Percentiles rank a stretch among this genome's conserved stretches.
Evolutionary conservation across 2,113 vertebrate genomes (phyloP).

Genomic region (Panurus biarmicus): DNA sequence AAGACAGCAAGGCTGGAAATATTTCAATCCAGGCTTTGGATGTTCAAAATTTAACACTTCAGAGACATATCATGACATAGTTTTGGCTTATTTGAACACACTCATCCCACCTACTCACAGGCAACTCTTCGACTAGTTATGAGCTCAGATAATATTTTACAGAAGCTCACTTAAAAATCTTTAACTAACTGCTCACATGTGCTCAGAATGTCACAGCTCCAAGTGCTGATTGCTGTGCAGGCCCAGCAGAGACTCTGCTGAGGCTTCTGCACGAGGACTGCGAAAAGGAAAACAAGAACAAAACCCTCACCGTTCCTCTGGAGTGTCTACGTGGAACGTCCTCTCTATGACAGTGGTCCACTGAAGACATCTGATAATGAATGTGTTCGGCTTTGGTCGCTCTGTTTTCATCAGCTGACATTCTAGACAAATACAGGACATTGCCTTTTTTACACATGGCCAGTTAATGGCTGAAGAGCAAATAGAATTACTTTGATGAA

Average conservation of each 20-base stretch:
- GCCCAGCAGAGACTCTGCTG: not conserved
- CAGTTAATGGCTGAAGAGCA: not conserved
- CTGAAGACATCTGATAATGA: conserved; percentile 97
- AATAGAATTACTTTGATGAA: not conserved
- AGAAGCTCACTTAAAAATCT: not conserved
- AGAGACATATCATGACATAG: not conserved
- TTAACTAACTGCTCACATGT: not conserved
- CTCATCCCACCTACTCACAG: not conserved
- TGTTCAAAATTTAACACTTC: conserved; percentile 26
- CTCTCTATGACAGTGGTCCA: conserved; percentile 98
- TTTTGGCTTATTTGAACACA: conserved; percentile 34
- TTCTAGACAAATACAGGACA: conserved; percentile 75
- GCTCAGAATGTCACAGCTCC: not conserved
- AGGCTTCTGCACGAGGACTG: not conserved
- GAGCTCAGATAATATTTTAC: conserved; percentile 8
- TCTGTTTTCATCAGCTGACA: conserved; percentile 99
- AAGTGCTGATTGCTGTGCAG: not conserved
- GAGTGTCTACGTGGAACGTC: conserved; percentile 94
- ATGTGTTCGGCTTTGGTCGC: conserved; percentile 95
- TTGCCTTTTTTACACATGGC: not conserved
- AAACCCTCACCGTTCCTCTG: conserved; percentile 86
- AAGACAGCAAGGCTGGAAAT: not conserved
- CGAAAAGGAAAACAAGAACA: not conserved
- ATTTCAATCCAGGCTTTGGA: not conserved
- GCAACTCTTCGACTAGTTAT: not conserved